Evolutionary conservation across 2,797 vertebrate genomes (phyloP), one percentile per base, ranked within the genome.

Genomic region (Lates japonicus): DNA sequence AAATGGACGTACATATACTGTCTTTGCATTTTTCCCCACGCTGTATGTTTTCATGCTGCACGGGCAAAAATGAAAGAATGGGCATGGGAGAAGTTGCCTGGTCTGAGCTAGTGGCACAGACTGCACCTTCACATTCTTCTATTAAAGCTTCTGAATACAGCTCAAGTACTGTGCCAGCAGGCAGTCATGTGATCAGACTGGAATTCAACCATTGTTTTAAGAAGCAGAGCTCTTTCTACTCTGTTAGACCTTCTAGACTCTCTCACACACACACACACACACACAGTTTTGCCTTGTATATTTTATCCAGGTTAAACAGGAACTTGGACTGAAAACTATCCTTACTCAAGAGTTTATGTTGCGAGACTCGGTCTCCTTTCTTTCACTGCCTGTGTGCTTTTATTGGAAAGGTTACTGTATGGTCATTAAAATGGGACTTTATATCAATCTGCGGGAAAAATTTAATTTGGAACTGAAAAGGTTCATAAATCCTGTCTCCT

Each of bases 161-260:
- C 85, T 88, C 75, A 85, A 93, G 82, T 74, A 64, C 80, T 78
- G 80, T 88, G 87, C 91, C 88, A 90, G 90, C 83, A 80, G 49
- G 65, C 79, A 58, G 90, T 93, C 94, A 95, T 90, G 93, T 96
- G 95, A 94, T 84, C 80, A 81, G 58, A 81, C 58, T 92, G 93
- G 93, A 95, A 95, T 95, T 90, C 88, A 89, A 87, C 84, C 85
- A 90, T 94, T 94, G 93, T 94, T 90, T 93, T 93, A 87, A 88
- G 87, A 84, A 88, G 86, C 82, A 83, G 74, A 87, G 85, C 48
- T 22, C 73, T 88, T 90, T 93, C 74, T 85, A 54, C 82, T 80
- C 70, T 52, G 73, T 81, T 64, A 73, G 65, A 81, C 68, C 44
- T 69, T 46, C 72, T 54, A 73, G 68, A 83, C 78, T 70, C 64